Evolutionary conservation across 2,113 vertebrate species (phyloP).

Genomic region (Perca schrenkii): DNA sequence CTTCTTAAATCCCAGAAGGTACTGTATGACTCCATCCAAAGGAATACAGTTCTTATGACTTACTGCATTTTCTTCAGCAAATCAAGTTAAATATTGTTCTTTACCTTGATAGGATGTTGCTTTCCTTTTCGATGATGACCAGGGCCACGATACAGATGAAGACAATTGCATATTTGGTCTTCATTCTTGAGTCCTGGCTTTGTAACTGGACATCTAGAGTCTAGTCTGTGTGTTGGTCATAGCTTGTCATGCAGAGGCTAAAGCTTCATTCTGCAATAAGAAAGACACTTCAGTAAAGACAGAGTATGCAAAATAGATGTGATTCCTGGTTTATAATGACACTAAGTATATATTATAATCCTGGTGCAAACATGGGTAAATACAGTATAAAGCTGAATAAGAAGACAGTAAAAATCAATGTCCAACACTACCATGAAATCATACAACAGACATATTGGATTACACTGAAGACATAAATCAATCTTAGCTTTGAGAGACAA

Average conservation of each 20-base stretch:
- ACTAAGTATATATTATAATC: neutral
- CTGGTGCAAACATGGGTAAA: neutral
- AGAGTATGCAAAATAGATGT: neutral
- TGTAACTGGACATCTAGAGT: slow-evolving; percentile 52
- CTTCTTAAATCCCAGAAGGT: neutral
- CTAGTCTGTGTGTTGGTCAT: slow-evolving; percentile 50
- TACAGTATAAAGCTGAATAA: neutral
- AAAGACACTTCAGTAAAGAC: neutral
- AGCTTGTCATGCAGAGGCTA: slow-evolving; percentile 31
- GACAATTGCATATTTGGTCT: slow-evolving; percentile 91
- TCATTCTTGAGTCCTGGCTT: slow-evolving; percentile 86
- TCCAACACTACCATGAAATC: neutral
- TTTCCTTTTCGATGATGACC: slow-evolving; percentile 96
- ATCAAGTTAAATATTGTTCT: neutral
- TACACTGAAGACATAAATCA: neutral
- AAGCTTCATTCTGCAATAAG: slow-evolving; percentile 67
- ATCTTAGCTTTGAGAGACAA: neutral
- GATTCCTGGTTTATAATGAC: neutral
- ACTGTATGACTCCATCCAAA: neutral
- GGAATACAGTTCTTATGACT: neutral
- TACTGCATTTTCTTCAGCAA: too few relatives aligned
- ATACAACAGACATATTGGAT: neutral
- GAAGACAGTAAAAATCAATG: neutral
- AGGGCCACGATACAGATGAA: slow-evolving; percentile 90
- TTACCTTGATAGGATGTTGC: slow-evolving; percentile 95